These are phyloP conservation scores for Orientallactaga sibirica DNA, from an alignment of 2,797 vertebrate genomes.

Conservation along the genomic window DNA sequence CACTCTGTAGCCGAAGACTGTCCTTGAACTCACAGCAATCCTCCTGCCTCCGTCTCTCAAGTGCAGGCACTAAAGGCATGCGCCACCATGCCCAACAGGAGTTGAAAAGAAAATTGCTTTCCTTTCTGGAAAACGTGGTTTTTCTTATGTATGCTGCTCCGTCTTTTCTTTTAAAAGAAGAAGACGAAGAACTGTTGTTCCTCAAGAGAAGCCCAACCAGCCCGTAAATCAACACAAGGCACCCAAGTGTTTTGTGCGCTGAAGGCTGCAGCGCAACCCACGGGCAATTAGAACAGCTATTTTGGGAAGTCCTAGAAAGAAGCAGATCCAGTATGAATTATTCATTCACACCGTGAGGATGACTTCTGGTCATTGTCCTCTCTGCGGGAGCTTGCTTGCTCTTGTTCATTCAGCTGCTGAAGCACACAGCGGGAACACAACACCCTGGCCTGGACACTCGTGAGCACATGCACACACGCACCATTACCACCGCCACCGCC, in stretches of 20 bases:
- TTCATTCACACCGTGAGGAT: conserved; percentile 75
- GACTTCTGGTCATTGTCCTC: conserved; percentile 76
- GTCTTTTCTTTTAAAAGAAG: conserved; percentile 47
- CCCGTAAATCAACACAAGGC: not conserved
- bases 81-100: not conserved
- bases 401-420: conserved; percentile 69
- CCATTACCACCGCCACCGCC: not conserved
- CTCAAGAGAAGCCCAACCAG: conserved; percentile 57
- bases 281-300: conserved; percentile 80
- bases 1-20: too few relatives aligned
- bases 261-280: conserved; percentile 60
- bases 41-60: too few relatives aligned
- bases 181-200: conserved; percentile 35
- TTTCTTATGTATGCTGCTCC: not conserved
- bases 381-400: conserved; percentile 38
- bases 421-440: conserved; percentile 68
- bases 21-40: too few relatives aligned
- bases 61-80: too few relatives aligned
- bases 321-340: conserved; percentile 78
- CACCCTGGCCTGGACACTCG: conserved; percentile 15
- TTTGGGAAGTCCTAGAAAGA: conserved; percentile 77
- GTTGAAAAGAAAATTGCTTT: conserved; percentile 41
- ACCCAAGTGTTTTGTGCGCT: not conserved
- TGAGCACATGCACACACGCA: not conserved
- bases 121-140: not conserved